Evolutionary conservation across 2,797 vertebrate genomes (phyloP), one percentile per base, ranked within the genome.

Genomic region (Eospalax fontanierii): DNA sequence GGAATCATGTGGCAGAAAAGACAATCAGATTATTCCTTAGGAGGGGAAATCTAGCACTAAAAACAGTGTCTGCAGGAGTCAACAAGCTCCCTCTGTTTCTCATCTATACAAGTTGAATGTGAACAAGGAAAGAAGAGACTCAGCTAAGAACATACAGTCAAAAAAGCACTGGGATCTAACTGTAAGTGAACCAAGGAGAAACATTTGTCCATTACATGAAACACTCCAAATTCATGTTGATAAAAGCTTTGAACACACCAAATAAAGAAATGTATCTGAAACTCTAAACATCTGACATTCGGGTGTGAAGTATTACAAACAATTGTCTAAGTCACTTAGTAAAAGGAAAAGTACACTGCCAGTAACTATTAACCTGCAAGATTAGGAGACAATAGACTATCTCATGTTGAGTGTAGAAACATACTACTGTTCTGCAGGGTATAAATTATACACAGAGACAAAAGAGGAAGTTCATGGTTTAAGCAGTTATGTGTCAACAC

Each of bases 361-460:
- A 90, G 5, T 78, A 94, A 79, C 65, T 94, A 90, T 61, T 85
- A 91, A 61, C 63, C 43, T 35, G 61, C 75, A 85, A 73, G 93
- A 92, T 43, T 75, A 90, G 2, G 46, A 93, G 33, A 91, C 75
- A 95, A 97, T 1, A 76, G 82, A 54, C 73, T 65, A 76, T 57
- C 88, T 82, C 75, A 83, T 26, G 10, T 50, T 43, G 82, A 70
- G 40, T 82, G 21, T 90, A 80, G 57, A 97, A 90, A 89, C 71
- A 89, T n/a, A 80, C 14, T 61, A 85, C 80, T 92, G 68, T 54
- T 88, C 68, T 5, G 71, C 6, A n/a, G n/a, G n/a, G n/a, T 22
- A 82, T 59, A 63, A n/a, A 88, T 19, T 81, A 87, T 81, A 95
- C 94, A 96, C 75, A 95, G 93, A 96, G 87, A 93, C 75, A 82